Evolutionary conservation across 2,797 vertebrate species (phyloP), one percentile per base, ranked within the genome.

Genomic region (Aphelocoma californica): DNA sequence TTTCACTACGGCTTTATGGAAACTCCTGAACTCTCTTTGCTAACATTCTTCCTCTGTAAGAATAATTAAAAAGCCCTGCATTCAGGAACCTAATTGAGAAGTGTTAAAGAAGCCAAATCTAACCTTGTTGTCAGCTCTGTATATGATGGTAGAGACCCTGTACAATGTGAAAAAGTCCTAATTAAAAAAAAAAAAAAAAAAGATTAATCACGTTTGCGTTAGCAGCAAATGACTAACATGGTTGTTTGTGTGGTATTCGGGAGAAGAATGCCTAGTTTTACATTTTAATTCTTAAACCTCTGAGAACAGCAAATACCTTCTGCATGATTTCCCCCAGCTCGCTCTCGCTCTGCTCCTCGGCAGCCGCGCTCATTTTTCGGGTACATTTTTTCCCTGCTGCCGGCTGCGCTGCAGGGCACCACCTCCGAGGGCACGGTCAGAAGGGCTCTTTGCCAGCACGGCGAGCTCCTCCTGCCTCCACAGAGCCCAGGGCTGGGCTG

Each of bases 331-430:
- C 84, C 64, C 57, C 84, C 72, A 56, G 81, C 78, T 89, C 7
- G 0, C 14, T 92, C 67, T 91, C 36, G 60, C 86, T 77, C 66
- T 31, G 44, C 66, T 12, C 26, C 53, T 57, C 51, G 84, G 65
- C 81, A 75, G 65, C 14, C 29, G 4, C 6, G 1, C 0, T 58
- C n/a, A 15, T 54, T 65, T 80, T 36, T 51, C 13, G 29, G 80
- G 69, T 20, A 8, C 38, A 1, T 18, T 58, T 70, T 77, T 24
- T 2, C 14, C 73, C 65, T 3, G 77, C 94, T 38, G 50, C 26
- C 28, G 50, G 87, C 89, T 50, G 82, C 4, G 65, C 93, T 34
- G 50, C 85, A 12, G 91, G 80, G 95, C 82, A 74, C 14, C 60
- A 14, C 69, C 90, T 53, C 51, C 6, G 1, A 65, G 69, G 77